phyloP scores from a whole-genome alignment of 2,797 vertebrate species.

The Melanotaenia parkinsoni region DNA sequence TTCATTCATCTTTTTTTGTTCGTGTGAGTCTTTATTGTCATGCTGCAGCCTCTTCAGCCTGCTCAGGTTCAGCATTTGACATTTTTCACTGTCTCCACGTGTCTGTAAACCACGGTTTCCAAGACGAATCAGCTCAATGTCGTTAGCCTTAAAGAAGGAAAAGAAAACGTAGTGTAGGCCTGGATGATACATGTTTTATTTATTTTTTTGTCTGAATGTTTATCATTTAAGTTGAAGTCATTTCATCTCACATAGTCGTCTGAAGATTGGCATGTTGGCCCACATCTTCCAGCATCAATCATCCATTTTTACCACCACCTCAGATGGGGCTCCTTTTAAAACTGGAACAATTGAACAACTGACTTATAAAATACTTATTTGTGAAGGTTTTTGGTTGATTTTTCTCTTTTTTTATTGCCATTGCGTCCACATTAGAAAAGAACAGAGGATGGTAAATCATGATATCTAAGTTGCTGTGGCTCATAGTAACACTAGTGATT shows the following conservation, averaged over 20 bases:
- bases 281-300: constrained; percentile 42
- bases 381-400: constrained; percentile 17
- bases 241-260: constrained; percentile 51
- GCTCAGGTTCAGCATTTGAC: constrained; percentile 17
- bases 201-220: constrained; percentile 6
- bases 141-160: constrained; percentile 4
- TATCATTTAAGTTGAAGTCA: constrained; percentile 46
- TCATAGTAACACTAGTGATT: constrained; percentile 89
- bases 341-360: constrained; percentile 12
- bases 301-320: constrained; percentile 16
- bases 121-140: not conserved
- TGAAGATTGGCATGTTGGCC: constrained; percentile 45
- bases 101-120: constrained; percentile 6
- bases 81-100: not conserved
- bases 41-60: constrained; percentile 23
- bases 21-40: not conserved
- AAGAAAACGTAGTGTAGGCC: constrained; percentile 3
- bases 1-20: constrained; percentile 14
- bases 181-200: constrained; percentile 17
- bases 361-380: not conserved
- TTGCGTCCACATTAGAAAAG: constrained; percentile 39
- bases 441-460: constrained; percentile 52
- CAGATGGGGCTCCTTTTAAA: constrained; percentile 12
- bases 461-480: constrained; percentile 60
- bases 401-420: constrained; percentile 3